phyloP scores from a whole-genome alignment of 2,113 vertebrate species.

The Silurus meridionalis region DNA sequence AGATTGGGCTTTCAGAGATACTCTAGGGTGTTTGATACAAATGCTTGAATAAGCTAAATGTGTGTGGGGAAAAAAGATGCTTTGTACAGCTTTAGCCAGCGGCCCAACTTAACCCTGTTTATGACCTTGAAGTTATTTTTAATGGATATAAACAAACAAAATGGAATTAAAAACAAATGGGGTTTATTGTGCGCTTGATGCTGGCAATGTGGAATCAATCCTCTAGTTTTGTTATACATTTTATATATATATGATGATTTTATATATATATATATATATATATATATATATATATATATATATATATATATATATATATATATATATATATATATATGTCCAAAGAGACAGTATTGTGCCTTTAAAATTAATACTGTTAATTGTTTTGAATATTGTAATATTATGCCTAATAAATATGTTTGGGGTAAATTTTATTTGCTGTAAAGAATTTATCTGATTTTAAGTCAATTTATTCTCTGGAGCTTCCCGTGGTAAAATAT shows the following conservation, averaged over 20 bases:
- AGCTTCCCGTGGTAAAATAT: constrained; percentile 21
- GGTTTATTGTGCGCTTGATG: not conserved
- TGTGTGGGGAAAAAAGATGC: not conserved
- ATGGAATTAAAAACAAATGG: not conserved
- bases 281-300: no score
- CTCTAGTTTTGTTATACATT: not conserved
- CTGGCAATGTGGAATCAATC: not conserved
- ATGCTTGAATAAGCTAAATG: constrained; percentile 6
- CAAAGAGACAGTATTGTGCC: constrained; percentile 27
- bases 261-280: no score
- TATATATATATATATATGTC: not conserved
- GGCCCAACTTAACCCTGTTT: constrained; percentile 4
- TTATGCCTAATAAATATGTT: constrained; percentile 50
- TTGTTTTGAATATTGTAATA: constrained; percentile 8
- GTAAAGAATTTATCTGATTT: constrained; percentile 28
- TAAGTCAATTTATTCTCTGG: constrained; percentile 17
- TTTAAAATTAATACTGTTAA: constrained; percentile 44
- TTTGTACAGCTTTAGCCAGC: not conserved
- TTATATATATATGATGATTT: no score
- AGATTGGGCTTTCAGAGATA: constrained; percentile 2
- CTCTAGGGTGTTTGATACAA: constrained; percentile 12
- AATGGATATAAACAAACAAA: not conserved
- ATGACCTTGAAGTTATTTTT: not conserved
- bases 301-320: no score
- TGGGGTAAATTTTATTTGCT: constrained; percentile 13